Evolutionary conservation across 1,140 invertebrate genomes (phyloP).

Genomic region (Gonatopus flavifemur): DNA sequence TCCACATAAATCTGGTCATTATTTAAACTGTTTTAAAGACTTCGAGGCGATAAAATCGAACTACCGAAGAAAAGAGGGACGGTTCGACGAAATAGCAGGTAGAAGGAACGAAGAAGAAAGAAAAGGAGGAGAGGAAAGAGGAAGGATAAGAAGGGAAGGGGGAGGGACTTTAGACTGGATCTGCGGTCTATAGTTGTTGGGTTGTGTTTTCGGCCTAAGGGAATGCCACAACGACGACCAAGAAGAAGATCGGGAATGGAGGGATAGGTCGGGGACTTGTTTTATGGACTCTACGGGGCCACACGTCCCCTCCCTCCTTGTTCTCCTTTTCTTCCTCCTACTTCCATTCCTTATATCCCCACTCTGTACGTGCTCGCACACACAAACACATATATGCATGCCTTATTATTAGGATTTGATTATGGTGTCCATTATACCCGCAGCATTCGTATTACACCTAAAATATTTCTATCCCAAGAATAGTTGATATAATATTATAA

Average conservation of each 20-base stretch:
- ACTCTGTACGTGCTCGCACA: too few species aligned
- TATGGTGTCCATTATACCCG: too few species aligned
- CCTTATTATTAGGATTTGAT: too few species aligned
- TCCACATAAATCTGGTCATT: too few species aligned
- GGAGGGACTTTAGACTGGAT: not conserved
- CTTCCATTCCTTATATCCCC: too few species aligned
- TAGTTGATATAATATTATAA: too few species aligned
- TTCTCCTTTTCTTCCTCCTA: not conserved
- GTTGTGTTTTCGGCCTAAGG: conserved; percentile 30
- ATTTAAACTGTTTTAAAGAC: too few species aligned
- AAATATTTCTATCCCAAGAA: too few species aligned
- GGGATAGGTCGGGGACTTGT: conserved; percentile 29
- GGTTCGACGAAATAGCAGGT: conserved; percentile 21
- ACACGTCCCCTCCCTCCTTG: not conserved
- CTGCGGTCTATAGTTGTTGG: conserved; percentile 16
- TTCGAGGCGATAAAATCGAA: too few species aligned
- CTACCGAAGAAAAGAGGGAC: too few species aligned
- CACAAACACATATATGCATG: too few species aligned
- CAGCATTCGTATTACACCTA: too few species aligned
- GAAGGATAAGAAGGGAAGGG: not conserved
- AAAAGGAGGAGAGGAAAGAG: conserved; percentile 8
- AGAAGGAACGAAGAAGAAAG: conserved; percentile 17
- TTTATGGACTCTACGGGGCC: conserved; percentile 26
- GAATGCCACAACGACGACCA: conserved; percentile 22
- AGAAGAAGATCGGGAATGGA: not conserved